Percentiles rank a stretch among this genome's conserved stretches.
phyloP scores from a whole-genome alignment of 2,113 vertebrate species.

The Heloderma charlesbogerti region DNA sequence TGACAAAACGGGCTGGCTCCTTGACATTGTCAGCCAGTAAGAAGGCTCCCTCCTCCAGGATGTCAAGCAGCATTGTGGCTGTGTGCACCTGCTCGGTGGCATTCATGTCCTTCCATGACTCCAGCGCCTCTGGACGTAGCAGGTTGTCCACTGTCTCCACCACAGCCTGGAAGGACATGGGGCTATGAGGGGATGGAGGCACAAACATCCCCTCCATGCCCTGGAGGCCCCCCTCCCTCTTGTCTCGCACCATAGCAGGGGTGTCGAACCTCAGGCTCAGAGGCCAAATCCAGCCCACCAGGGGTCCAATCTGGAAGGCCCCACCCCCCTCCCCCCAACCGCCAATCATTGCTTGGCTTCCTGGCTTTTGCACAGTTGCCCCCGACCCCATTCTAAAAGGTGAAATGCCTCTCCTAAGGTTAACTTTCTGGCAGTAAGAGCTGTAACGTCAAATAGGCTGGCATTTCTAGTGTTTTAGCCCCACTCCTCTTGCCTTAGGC shows the following conservation, averaged over 20 bases:
- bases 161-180: constrained; percentile 79
- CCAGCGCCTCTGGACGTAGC: constrained; percentile 85
- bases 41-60: constrained; percentile 93
- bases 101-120: constrained; percentile 95
- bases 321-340: too few species aligned
- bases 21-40: constrained; percentile 94
- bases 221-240: not conserved
- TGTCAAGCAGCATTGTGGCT: constrained; percentile 92
- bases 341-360: too few species aligned
- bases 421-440: too few species aligned
- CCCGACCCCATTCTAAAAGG: too few species aligned
- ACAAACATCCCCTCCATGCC: not conserved
- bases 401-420: too few species aligned
- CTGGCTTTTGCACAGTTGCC: too few species aligned
- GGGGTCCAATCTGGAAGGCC: too few species aligned
- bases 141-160: constrained; percentile 93
- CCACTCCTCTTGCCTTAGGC: too few species aligned
- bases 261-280: too few species aligned
- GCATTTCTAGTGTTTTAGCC: too few species aligned
- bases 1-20: constrained; percentile 85
- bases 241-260: not conserved
- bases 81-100: constrained; percentile 92
- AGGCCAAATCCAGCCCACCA: too few species aligned
- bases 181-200: not conserved
- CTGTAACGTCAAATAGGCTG: too few species aligned